Conservation (phyloP, 1,140 invertebrate genomes). For the Hetaerina americana region DNA sequence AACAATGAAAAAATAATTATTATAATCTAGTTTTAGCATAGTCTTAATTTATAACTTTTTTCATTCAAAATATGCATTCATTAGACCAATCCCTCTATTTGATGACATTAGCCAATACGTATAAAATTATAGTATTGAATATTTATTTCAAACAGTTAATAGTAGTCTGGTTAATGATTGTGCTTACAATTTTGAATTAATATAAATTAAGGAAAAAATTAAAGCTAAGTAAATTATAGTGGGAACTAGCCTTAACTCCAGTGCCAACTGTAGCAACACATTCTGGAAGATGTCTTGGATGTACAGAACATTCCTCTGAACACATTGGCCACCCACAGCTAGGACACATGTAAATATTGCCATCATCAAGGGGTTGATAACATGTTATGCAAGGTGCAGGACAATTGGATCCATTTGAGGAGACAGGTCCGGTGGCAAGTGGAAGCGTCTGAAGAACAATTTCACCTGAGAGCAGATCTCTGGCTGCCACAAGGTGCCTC, state of each 20-base stretch:
- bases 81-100: no score
- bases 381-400: conserved; percentile 14
- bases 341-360: conserved; percentile 11
- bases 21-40: no score
- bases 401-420: background rate
- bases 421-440: conserved; percentile 17
- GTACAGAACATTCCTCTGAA: conserved; percentile 11
- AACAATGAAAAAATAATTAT: no score
- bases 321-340: conserved; percentile 20
- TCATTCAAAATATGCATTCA: no score
- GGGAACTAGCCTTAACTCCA: background rate
- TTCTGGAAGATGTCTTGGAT: conserved; percentile 11
- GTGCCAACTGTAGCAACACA: conserved; percentile 4
- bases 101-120: no score
- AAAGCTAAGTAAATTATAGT: no score
- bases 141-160: no score
- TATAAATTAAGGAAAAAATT: no score
- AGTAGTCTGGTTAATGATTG: no score
- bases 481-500: conserved; percentile 18
- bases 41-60: no score
- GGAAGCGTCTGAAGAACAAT: conserved; percentile 21
- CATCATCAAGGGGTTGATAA: conserved; percentile 4
- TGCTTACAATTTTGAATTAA: no score
- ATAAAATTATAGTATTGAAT: no score
- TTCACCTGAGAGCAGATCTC: conserved; percentile 21